These are phyloP conservation scores for Sinella curviseta DNA, from an alignment of 1,140 invertebrate species.

Conservation along the genomic window DNA sequence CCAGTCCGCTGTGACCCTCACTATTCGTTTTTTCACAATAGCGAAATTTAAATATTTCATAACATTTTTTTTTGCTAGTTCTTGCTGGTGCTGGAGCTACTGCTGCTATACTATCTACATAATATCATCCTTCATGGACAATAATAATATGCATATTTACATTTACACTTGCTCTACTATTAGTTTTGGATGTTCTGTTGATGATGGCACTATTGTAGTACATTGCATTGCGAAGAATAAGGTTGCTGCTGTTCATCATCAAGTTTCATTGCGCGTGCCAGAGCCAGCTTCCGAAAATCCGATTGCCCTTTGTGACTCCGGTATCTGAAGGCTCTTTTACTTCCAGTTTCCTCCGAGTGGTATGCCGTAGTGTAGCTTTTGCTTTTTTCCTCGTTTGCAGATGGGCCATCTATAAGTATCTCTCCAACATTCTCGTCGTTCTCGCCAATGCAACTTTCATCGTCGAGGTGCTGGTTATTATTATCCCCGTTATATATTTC, in stretches of 20 bases:
- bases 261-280: background rate
- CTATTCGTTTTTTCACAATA: background rate
- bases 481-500: conserved; percentile 9
- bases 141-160: background rate
- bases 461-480: background rate
- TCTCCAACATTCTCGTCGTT: background rate
- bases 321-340: background rate
- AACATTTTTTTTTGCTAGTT: background rate
- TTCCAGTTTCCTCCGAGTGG: conserved; percentile 9
- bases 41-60: background rate
- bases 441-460: background rate
- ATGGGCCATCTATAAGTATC: background rate
- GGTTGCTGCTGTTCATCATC: background rate
- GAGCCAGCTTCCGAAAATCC: conserved; percentile 12
- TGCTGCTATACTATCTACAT: background rate
- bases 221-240: background rate
- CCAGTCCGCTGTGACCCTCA: background rate
- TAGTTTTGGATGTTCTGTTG: too few relatives aligned
- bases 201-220: too few relatives aligned
- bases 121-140: background rate
- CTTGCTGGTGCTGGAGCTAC: background rate
- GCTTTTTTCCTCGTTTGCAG: background rate
- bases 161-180: background rate
- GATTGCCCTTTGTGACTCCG: conserved; percentile 1
- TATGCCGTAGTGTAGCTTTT: background rate